These are phyloP conservation scores for Netelia inedita DNA, from an alignment of 2,888 invertebrate genomes.

Conservation along the genomic window DNA sequence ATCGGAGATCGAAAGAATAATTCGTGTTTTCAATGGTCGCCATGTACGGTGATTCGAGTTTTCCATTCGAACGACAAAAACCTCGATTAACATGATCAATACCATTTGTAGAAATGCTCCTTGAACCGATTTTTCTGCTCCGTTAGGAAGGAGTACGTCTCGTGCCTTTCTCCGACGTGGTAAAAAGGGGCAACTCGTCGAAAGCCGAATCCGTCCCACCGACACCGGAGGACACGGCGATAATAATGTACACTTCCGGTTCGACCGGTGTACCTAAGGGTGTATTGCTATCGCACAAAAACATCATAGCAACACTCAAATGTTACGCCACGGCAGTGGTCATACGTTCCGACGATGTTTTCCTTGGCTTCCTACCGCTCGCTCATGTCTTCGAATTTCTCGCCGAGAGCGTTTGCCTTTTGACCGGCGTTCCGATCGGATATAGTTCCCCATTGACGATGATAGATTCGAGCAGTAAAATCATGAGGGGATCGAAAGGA, in stretches of 20 bases:
- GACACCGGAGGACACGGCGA: slow-evolving; percentile 92
- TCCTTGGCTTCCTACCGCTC: slow-evolving; percentile 97
- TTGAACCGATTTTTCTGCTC: slow-evolving; percentile 40
- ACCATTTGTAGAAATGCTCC: slow-evolving; percentile 27
- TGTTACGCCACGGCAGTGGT: slow-evolving; percentile 92
- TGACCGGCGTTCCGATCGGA: slow-evolving; percentile 96
- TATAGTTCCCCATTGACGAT: slow-evolving; percentile 98
- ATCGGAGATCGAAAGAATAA: background rate
- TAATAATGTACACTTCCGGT: slow-evolving; percentile 99
- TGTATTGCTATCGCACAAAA: slow-evolving; percentile 92
- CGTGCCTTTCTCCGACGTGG: slow-evolving; percentile 91
- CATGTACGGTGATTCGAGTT: background rate
- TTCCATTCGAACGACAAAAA: background rate
- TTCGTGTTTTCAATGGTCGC: background rate
- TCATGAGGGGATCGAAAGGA: slow-evolving; percentile 97
- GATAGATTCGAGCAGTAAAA: slow-evolving; percentile 97
- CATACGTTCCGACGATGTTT: slow-evolving; percentile 91
- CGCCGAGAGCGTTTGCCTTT: slow-evolving; percentile 94
- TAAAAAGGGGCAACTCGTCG: slow-evolving; percentile 86
- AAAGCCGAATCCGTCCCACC: slow-evolving; percentile 86
- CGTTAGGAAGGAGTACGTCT: slow-evolving; percentile 89
- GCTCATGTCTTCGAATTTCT: slow-evolving; percentile 99
- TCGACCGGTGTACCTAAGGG: slow-evolving; percentile 98
- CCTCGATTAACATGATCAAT: background rate
- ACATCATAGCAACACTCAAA: slow-evolving; percentile 92